Evolutionary conservation across 2,888 invertebrate species (phyloP).

Genomic region (Pseudoips prasinana): DNA sequence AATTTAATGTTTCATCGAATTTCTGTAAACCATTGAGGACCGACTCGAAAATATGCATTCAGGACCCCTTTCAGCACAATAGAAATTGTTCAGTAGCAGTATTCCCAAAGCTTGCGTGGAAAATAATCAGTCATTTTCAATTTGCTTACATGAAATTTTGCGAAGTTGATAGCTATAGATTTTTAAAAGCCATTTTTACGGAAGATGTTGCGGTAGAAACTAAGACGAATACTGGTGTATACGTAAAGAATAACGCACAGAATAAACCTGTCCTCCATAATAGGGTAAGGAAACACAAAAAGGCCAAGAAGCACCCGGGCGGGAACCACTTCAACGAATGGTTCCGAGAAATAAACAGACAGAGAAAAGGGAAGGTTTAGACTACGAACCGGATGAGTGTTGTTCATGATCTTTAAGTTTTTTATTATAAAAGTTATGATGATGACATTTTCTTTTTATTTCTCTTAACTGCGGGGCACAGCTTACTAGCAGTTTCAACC

Average conservation of each 20-base stretch:
- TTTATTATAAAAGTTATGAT: too few relatives aligned
- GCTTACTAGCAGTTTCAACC: too few relatives aligned
- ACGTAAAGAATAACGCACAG: neutral
- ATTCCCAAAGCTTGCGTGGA: conserved; percentile 27
- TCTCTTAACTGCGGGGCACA: too few relatives aligned
- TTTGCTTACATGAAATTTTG: conserved; percentile 36
- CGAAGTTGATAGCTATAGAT: conserved; percentile 21
- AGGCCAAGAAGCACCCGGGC: conserved; percentile 7
- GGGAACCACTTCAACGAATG: neutral
- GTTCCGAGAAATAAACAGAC: neutral
- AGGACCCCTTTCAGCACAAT: conserved; percentile 84
- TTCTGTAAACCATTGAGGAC: conserved; percentile 42
- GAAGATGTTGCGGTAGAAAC: conserved; percentile 3
- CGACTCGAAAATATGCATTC: conserved; percentile 72
- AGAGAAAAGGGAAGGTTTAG: neutral
- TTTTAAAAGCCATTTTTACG: conserved; percentile 32
- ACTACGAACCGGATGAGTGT: too few relatives aligned
- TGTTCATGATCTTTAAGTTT: too few relatives aligned
- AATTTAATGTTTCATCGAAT: conserved; percentile 36
- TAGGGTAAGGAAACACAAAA: conserved; percentile 18
- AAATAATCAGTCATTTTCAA: conserved; percentile 30
- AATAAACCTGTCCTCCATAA: conserved; percentile 9
- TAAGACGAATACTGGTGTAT: neutral
- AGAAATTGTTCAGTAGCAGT: conserved; percentile 68
- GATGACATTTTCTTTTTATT: too few relatives aligned